phyloP scores from a whole-genome alignment of 2,113 vertebrate genomes.

The Odocoileus virginianus region DNA sequence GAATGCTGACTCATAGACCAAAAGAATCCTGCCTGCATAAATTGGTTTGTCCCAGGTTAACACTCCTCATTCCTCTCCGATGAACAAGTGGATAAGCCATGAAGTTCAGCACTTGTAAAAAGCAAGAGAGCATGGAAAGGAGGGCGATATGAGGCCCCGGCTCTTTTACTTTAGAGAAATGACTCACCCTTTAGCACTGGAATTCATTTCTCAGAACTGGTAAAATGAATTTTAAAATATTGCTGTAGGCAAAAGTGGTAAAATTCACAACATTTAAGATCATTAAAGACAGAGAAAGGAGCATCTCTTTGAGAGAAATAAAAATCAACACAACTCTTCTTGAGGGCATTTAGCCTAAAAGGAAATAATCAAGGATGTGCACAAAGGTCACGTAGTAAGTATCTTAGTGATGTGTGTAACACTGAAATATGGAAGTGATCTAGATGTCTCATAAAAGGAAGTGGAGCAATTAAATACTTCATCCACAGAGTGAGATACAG shows the following conservation, averaged over 20 bases:
- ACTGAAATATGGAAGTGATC: background rate
- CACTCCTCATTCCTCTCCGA: background rate
- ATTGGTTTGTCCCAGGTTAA: background rate
- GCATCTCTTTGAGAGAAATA: background rate
- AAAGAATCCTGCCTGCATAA: slow-evolving; percentile 29
- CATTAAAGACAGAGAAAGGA: background rate
- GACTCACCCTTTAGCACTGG: background rate
- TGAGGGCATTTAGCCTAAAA: background rate
- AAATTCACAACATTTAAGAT: background rate
- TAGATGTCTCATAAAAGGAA: background rate
- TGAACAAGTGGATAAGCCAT: background rate
- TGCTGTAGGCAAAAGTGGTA: slow-evolving; percentile 11
- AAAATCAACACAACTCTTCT: background rate
- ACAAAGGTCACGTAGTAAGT: background rate
- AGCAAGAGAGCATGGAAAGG: background rate
- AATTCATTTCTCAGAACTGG: slow-evolving; percentile 24
- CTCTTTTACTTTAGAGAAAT: background rate
- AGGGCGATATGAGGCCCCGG: background rate
- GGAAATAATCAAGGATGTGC: background rate
- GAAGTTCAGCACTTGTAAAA: background rate
- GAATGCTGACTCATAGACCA: slow-evolving; percentile 23
- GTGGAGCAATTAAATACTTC: background rate
- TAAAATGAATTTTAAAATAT: background rate
- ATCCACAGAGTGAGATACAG: background rate
- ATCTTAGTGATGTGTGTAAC: background rate